Base-by-base conservation (phyloP, 2,113 vertebrate genomes). In the Saguinus imperator region DNA sequence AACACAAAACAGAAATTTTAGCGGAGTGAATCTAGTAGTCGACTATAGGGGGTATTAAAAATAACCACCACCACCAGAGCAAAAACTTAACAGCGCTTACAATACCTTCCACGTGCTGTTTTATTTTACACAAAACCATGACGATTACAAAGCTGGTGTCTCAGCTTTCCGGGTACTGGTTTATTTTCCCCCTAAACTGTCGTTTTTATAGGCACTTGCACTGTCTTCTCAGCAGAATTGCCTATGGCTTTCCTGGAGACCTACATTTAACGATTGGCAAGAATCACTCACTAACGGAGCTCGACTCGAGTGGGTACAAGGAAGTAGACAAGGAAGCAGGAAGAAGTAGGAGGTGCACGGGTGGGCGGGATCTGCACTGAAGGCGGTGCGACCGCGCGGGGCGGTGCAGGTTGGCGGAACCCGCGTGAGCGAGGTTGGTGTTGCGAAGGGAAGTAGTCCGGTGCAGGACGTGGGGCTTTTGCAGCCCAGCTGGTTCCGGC, bases 401-500 rank as follows among this genome's bases (percentile, higher is more conserved):
- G 89, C 43, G 0, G 79, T 4, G 17, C 43, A 1, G 29, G 77
- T 43, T 7, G 35, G 66, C 88, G 98, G 98, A 98, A 45, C 93
- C 45, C 2, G 58, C 0, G 48, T 13, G 10, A 13, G 43, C 37
- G 21, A 55, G 37, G 92, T 84, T 13, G 10, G 52, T 70, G 98
- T 98, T 97, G 57, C 89, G 2, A 16, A 14, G 87, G 91, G 97
- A 75, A 93, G 89, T 14, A 66, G 80, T 94, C 89, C 20, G 0
- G 50, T 1, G 72, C 58, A 8, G 92, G 66, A 86, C 95, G 3
- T 29, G 20, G 32, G 55, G 57, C 55, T 61, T 45, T 29, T 8
- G 37, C 12, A 37, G 91, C 97, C 64, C 97, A 29, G 0, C 52
- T 70, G 40, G 10, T 37, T 97, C 98, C 98, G 93, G 50, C 66